Evolutionary conservation across 2,113 vertebrate genomes (phyloP).

Genomic region (Syngnathoides biaculeatus): DNA sequence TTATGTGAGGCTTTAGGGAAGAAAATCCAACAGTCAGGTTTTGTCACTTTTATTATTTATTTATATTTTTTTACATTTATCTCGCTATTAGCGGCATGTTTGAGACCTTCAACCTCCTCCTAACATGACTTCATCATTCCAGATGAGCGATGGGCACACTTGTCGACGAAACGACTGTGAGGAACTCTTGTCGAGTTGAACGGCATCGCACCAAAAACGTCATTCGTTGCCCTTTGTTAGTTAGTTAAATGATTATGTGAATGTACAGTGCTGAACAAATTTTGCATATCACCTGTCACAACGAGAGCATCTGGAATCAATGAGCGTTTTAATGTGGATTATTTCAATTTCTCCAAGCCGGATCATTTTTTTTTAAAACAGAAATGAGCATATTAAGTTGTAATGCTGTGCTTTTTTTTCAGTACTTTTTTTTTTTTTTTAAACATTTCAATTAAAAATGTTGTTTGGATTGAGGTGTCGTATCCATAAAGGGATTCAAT

Average conservation of each 20-base stretch:
- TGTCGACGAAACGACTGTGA: not conserved
- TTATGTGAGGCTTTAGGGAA: constrained; percentile 51
- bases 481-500: too few relatives aligned
- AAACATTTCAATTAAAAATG: too few relatives aligned
- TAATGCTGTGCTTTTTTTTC: too few relatives aligned
- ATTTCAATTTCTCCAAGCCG: too few relatives aligned
- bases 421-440: too few relatives aligned
- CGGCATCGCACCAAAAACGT: not conserved
- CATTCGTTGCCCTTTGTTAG: not conserved
- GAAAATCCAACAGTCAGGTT: constrained; percentile 45
- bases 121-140: not conserved
- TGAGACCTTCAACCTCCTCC: constrained; percentile 26
- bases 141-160: not conserved
- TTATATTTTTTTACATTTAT: constrained; percentile 6
- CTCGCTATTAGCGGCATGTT: constrained; percentile 44
- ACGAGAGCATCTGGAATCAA: not conserved
- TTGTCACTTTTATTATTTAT: constrained; percentile 52
- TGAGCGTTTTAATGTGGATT: too few relatives aligned
- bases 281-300: not conserved
- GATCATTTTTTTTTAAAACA: too few relatives aligned
- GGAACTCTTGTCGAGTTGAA: not conserved
- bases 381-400: too few relatives aligned
- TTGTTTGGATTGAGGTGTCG: too few relatives aligned
- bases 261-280: not conserved
- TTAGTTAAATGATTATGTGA: not conserved